Evolutionary conservation across 2,888 invertebrate genomes (phyloP).

Genomic region (Branchinecta sandiegonensis): DNA sequence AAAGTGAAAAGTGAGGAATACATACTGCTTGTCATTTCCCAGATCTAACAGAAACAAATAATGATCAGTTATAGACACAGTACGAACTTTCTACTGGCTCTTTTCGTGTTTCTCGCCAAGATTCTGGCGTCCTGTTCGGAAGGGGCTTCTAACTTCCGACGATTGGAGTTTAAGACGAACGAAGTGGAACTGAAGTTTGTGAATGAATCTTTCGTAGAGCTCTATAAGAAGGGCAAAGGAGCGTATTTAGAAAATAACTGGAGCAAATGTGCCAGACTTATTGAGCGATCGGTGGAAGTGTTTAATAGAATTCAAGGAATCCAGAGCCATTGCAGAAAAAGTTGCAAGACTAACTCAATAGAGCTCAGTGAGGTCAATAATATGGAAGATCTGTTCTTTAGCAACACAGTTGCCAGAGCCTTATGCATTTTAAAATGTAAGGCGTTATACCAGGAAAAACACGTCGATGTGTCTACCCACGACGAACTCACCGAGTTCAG

Average conservation of each 20-base stretch:
- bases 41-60: too few species aligned
- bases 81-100: too few species aligned
- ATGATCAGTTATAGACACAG: too few species aligned
- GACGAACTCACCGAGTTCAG: neutral
- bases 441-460: neutral
- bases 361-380: slow-evolving; percentile 5
- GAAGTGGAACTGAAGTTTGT: neutral
- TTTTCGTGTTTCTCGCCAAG: too few species aligned
- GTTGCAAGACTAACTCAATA: neutral
- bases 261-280: neutral
- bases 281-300: neutral
- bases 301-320: neutral
- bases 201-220: slow-evolving; percentile 1
- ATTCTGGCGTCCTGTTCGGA: too few species aligned
- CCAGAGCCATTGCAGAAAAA: neutral
- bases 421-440: neutral
- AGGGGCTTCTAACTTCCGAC: too few species aligned
- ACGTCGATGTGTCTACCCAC: neutral
- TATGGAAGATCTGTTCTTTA: slow-evolving; percentile 3
- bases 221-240: neutral
- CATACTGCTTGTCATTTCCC: too few species aligned
- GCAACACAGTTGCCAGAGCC: neutral
- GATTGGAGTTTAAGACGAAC: too few species aligned
- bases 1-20: too few species aligned
- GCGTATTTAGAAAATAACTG: slow-evolving; percentile 1